phyloP scores from a whole-genome alignment of 1,140 invertebrate species.

The Zaprionus nigranus region DNA sequence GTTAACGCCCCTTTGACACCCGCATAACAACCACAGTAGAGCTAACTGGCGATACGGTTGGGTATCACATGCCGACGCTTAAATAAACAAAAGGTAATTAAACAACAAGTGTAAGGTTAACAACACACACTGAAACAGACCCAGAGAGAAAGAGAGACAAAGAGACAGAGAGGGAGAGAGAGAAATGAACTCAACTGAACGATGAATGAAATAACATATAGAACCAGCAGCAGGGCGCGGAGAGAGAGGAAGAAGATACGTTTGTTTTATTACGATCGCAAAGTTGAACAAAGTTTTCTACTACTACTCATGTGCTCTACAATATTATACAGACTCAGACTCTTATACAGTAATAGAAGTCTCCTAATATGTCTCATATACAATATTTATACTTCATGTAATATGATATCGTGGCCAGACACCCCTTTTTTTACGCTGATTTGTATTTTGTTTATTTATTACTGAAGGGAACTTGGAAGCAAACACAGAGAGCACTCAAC shows the following conservation, averaged over 20 bases:
- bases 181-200: background rate
- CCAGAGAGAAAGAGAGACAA: background rate
- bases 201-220: constrained; percentile 1
- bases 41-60: constrained; percentile 2
- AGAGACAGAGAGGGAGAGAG: background rate
- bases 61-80: constrained; percentile 15
- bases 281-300: background rate
- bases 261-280: background rate
- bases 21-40: constrained; percentile 3
- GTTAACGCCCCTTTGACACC: background rate
- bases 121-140: background rate
- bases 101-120: constrained; percentile 21
- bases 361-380: background rate
- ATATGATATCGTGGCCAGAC: background rate
- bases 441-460: too few species aligned
- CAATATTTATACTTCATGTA: background rate
- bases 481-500: too few species aligned
- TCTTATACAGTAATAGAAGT: background rate
- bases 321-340: too few species aligned
- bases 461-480: too few species aligned
- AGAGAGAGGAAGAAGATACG: too few species aligned
- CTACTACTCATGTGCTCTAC: too few species aligned
- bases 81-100: constrained; percentile 24
- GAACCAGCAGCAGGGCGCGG: background rate
- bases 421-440: background rate